These are phyloP conservation scores for Orthosia gothica DNA, from an alignment of 2,888 invertebrate species.

Conservation along the genomic window DNA sequence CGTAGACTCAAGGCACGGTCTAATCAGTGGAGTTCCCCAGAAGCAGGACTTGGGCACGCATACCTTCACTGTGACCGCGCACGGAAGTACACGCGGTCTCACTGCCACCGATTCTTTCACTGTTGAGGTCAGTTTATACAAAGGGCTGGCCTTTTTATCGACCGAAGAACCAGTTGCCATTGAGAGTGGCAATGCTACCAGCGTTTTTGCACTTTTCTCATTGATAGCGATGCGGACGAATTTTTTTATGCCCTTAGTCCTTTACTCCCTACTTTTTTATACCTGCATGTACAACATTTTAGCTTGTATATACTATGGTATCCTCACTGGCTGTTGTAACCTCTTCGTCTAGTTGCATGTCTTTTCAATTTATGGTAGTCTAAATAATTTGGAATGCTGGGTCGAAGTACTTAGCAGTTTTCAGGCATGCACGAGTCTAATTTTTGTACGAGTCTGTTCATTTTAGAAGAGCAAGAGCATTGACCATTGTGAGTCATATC, in stretches of 20 bases:
- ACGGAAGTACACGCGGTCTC: constrained; percentile 87
- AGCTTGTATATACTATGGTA: neutral
- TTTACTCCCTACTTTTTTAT: neutral
- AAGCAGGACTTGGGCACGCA: constrained; percentile 93
- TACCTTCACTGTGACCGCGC: constrained; percentile 92
- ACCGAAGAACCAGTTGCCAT: neutral
- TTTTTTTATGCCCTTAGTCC: neutral
- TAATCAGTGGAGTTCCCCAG: constrained; percentile 95
- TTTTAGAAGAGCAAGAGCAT: constrained; percentile 31
- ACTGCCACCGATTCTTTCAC: constrained; percentile 93
- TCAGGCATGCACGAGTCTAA: constrained; percentile 2
- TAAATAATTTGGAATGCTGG: neutral
- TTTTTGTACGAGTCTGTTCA: neutral
- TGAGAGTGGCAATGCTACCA: neutral
- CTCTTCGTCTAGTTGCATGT: neutral
- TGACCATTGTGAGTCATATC: constrained; percentile 9
- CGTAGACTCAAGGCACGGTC: constrained; percentile 93
- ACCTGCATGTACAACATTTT: neutral
- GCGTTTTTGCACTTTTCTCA: neutral
- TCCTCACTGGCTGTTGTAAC: no score
- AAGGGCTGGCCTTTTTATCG: neutral
- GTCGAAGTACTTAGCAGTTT: constrained; percentile 1
- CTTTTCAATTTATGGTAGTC: neutral
- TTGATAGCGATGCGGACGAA: neutral
- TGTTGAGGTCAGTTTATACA: constrained; percentile 90